Percentiles rank a stretch among this genome's conserved stretches.
These are phyloP conservation scores for Mirza zaza DNA, from an alignment of 2,113 vertebrate genomes.

Conservation along the genomic window DNA sequence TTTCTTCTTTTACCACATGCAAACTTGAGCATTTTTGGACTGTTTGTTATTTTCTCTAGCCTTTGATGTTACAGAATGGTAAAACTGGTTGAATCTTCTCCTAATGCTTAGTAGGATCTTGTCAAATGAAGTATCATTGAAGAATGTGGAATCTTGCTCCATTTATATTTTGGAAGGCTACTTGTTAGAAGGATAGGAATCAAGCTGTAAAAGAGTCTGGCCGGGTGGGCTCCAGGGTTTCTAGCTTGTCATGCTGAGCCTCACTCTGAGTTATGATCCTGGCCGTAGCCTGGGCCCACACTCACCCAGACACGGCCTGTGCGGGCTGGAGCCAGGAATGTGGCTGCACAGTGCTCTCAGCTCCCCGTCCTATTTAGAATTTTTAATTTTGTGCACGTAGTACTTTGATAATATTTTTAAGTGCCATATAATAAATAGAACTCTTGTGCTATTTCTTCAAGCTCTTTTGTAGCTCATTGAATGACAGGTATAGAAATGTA, in stretches of 20 bases:
- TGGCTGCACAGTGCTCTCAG: not conserved
- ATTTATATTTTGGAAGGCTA: not conserved
- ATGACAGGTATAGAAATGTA: not conserved
- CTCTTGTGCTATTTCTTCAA: not conserved
- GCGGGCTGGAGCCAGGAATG: not conserved
- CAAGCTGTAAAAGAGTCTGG: not conserved
- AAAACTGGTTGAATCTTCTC: not conserved
- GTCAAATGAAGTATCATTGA: not conserved
- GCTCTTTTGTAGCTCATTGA: not conserved
- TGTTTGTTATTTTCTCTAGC: not conserved
- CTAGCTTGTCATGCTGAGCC: not conserved
- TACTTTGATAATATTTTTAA: not conserved
- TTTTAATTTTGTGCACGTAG: not conserved
- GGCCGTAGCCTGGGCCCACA: too few relatives aligned
- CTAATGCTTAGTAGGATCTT: not conserved
- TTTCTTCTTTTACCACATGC: constrained; percentile 88
- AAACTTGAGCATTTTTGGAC: constrained; percentile 90
- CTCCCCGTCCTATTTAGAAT: not conserved
- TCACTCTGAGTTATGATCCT: not conserved
- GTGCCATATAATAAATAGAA: not conserved
- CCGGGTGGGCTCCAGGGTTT: not conserved
- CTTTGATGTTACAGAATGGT: not conserved
- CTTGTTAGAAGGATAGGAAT: not conserved
- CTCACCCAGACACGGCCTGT: not conserved
- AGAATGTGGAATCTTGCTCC: not conserved